Percentiles rank a stretch among this genome's conserved stretches.
These are phyloP conservation scores for Sardina pilchardus DNA, from an alignment of 2,113 vertebrate species.

Conservation along the genomic window DNA sequence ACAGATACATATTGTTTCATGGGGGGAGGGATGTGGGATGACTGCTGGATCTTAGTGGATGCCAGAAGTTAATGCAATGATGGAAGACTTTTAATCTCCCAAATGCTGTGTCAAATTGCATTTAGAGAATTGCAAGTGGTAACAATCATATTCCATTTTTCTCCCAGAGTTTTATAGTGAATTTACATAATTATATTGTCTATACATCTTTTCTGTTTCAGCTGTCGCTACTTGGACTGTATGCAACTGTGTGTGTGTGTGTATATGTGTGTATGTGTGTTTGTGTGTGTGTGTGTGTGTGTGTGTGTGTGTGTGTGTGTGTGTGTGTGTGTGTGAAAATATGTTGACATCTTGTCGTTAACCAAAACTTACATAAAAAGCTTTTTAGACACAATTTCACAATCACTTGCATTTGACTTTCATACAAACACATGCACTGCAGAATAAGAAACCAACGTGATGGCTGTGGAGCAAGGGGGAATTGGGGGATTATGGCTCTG, in stretches of 20 bases:
- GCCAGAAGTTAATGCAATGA: constrained; percentile 40
- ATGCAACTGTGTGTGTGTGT: background rate
- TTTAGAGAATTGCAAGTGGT: constrained; percentile 44
- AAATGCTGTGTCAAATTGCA: constrained; percentile 18
- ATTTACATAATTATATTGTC: constrained; percentile 34
- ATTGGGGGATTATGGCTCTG: background rate
- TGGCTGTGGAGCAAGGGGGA: background rate
- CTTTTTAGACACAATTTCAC: constrained; percentile 10
- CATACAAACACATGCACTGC: background rate
- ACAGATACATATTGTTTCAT: constrained; percentile 33
- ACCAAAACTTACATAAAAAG: background rate
- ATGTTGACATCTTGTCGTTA: background rate
- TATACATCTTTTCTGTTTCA: constrained; percentile 33
- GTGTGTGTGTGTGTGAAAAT: background rate
- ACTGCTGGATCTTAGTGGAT: constrained; percentile 33
- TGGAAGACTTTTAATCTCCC: constrained; percentile 29
- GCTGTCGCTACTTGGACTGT: constrained; percentile 3
- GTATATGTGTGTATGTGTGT: background rate
- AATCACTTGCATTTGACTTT: background rate
- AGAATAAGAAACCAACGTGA: background rate
- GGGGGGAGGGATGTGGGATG: background rate
- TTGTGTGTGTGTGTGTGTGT: background rate
- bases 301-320: background rate
- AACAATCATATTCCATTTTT: constrained; percentile 41
- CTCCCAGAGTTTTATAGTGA: constrained; percentile 33